Evolutionary conservation across 2,888 invertebrate genomes (phyloP).

Genomic region (Helicoverpa assulta): DNA sequence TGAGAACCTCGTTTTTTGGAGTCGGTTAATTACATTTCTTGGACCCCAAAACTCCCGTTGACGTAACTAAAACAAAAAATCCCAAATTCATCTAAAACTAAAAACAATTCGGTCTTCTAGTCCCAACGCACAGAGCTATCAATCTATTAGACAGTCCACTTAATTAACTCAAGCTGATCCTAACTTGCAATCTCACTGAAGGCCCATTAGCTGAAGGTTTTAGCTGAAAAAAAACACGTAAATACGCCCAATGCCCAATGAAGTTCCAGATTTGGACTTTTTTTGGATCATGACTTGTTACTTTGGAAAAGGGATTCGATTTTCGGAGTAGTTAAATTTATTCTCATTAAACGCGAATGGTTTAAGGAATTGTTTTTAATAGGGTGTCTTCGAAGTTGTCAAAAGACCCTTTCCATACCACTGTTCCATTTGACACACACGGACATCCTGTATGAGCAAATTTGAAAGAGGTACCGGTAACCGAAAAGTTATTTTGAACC

Average conservation of each 20-base stretch:
- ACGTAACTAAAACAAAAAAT: not conserved
- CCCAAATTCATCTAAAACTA: slow-evolving; percentile 41
- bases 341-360: not conserved
- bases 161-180: slow-evolving; percentile 60
- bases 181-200: slow-evolving; percentile 50
- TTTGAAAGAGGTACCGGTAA: no score
- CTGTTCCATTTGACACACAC: no score
- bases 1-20: no score
- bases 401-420: no score
- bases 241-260: slow-evolving; percentile 48
- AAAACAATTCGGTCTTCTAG: slow-evolving; percentile 31
- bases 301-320: slow-evolving; percentile 24
- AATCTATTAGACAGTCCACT: slow-evolving; percentile 65
- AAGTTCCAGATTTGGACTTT: slow-evolving; percentile 54
- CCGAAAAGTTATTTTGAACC: no score
- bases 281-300: slow-evolving; percentile 39
- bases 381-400: no score
- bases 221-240: slow-evolving; percentile 40
- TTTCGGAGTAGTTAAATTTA: not conserved
- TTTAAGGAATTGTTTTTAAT: no score
- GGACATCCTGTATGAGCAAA: no score
- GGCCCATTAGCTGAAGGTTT: slow-evolving; percentile 45
- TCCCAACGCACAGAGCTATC: slow-evolving; percentile 61
- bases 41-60: no score
- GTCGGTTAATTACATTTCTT: no score